Evolutionary conservation across 1,140 invertebrate genomes (phyloP).

Genomic region (Drosophila subpulchrella): DNA sequence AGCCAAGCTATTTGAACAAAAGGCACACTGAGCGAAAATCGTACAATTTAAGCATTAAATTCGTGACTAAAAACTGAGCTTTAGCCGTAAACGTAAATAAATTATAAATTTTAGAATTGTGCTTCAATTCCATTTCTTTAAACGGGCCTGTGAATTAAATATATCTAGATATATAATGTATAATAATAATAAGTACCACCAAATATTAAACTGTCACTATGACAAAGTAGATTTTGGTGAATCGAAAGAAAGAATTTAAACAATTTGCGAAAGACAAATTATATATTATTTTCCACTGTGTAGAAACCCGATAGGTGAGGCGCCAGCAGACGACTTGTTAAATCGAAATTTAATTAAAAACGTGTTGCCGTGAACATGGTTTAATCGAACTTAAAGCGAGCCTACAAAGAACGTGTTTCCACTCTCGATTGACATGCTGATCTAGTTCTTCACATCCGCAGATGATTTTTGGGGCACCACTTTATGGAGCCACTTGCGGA

Average conservation of each 20-base stretch:
- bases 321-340: constrained; percentile 17
- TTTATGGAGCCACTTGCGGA: constrained; percentile 93
- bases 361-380: constrained; percentile 32
- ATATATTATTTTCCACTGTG: neutral
- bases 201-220: no score
- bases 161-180: no score
- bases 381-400: constrained; percentile 6
- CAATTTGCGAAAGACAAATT: no score
- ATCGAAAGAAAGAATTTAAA: no score
- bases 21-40: constrained; percentile 5
- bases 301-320: constrained; percentile 26
- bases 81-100: no score
- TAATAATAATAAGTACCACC: no score
- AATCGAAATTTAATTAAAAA: constrained; percentile 66
- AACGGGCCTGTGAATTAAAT: no score
- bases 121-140: no score
- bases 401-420: constrained; percentile 10
- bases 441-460: neutral
- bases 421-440: constrained; percentile 1
- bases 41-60: no score
- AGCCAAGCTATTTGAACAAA: constrained; percentile 46
- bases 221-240: no score
- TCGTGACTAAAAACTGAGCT: no score
- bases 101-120: no score
- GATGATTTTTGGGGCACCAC: constrained; percentile 84